Base-by-base conservation (phyloP, 2,888 invertebrate species). In the Troides helena region DNA sequence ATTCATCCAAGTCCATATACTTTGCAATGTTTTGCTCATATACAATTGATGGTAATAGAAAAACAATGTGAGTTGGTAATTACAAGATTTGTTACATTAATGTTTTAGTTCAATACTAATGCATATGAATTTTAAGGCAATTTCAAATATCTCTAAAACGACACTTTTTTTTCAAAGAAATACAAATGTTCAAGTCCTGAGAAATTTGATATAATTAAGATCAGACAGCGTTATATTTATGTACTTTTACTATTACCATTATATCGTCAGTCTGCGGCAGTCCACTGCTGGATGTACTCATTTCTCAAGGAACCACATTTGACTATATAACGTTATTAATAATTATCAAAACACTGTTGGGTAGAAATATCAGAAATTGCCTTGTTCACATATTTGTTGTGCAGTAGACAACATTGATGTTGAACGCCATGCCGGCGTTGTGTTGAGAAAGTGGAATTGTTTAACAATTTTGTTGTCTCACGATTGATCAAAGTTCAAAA, bases 401-500 rank as follows among this genome's bases (percentile, higher is more conserved):
- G 76, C 75, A 72, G 75, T 78, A 78, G 76, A 76, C 73, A 77
- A 76, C 74, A 57, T 57, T 74, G 68, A 75, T 73, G 76, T 75
- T 71, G 73, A 74, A 67, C 70, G 73, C 74, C 73, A 50, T 69
- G 65, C 72, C 66, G 72, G 72, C 72, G 73, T 72, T 71, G 69
- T 73, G 72, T 77, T 73, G 65, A 70, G 65, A 71, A 71, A 70
- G 70, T 66, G 67, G 76, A 81, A 80, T 81, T 81, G 76, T 82
- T 77, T 83, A 81, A 80, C 77, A 76, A 83, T 83, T 79, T 80
- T 82, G 80, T 84, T 81, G 84, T 88, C 83, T 86, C 84, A 83
- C 85, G 87, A 84, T 86, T 86, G 89, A 88, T 88, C 82, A 85
- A 87, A 86, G 87, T 87, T 88, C 86, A 88, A 89, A 86, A 83